Percentiles rank a stretch among this genome's conserved stretches.
Evolutionary conservation across 2,888 invertebrate genomes (phyloP).

Genomic region (Calliopum simillimum): DNA sequence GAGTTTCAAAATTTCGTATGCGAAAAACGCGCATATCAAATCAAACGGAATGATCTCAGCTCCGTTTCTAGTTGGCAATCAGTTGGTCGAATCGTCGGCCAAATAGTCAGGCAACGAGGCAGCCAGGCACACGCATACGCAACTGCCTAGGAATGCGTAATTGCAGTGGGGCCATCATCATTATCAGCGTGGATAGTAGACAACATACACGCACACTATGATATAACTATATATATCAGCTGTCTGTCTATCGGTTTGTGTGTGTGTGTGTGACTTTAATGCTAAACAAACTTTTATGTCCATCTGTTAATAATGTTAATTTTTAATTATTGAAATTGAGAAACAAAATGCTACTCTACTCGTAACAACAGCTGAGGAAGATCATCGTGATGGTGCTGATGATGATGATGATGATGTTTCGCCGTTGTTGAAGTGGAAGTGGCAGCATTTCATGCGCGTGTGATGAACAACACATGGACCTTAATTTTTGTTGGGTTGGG

Average conservation of each 20-base stretch:
- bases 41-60: no score
- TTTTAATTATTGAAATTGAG: background rate
- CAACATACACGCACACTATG: constrained; percentile 19
- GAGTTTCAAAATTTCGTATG: no score
- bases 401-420: background rate
- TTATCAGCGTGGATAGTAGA: constrained; percentile 37
- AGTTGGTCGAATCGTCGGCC: no score
- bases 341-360: constrained; percentile 37
- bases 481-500: no score
- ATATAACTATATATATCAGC: background rate
- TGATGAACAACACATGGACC: no score
- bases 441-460: no score
- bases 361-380: constrained; percentile 37
- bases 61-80: no score
- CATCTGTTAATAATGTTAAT: no score
- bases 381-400: constrained; percentile 27
- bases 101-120: no score
- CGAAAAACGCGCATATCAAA: no score
- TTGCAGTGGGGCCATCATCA: background rate
- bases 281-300: no score
- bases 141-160: constrained; percentile 27
- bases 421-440: background rate
- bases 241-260: constrained; percentile 5
- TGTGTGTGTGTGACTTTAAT: background rate
- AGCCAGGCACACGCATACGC: constrained; percentile 24